phyloP scores from a whole-genome alignment of 2,888 invertebrate species.

The Brachyptera risi region DNA sequence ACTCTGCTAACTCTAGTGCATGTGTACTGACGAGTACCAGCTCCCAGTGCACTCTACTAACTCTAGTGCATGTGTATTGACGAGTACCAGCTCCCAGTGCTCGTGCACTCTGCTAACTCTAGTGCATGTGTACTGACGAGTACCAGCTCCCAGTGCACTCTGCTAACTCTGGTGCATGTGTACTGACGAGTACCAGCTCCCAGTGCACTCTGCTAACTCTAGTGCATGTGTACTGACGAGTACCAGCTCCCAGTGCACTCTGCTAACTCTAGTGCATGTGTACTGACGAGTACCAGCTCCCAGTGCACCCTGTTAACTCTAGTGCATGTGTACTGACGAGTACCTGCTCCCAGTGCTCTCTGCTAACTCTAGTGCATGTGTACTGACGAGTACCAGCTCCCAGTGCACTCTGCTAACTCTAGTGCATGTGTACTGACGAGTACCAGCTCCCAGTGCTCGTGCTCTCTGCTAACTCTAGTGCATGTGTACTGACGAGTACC shows the following conservation, averaged over 20 bases:
- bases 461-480: background rate
- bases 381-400: background rate
- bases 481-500: conserved; percentile 5
- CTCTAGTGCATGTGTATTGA: conserved; percentile 4
- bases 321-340: conserved; percentile 7
- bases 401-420: background rate
- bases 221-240: conserved; percentile 7
- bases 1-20: conserved; percentile 1
- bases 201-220: background rate
- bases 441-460: background rate
- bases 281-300: background rate
- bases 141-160: background rate
- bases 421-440: conserved; percentile 7
- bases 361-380: conserved; percentile 4
- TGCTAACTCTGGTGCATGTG: conserved; percentile 4
- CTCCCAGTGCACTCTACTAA: background rate
- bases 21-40: background rate
- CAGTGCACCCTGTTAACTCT: background rate
- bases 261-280: conserved; percentile 4
- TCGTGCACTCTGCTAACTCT: background rate
- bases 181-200: background rate
- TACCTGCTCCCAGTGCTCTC: background rate
- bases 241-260: background rate
- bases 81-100: background rate
- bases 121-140: conserved; percentile 7